Conservation (phyloP, 2,797 vertebrate species). For the Ispidina lecontei region DNA sequence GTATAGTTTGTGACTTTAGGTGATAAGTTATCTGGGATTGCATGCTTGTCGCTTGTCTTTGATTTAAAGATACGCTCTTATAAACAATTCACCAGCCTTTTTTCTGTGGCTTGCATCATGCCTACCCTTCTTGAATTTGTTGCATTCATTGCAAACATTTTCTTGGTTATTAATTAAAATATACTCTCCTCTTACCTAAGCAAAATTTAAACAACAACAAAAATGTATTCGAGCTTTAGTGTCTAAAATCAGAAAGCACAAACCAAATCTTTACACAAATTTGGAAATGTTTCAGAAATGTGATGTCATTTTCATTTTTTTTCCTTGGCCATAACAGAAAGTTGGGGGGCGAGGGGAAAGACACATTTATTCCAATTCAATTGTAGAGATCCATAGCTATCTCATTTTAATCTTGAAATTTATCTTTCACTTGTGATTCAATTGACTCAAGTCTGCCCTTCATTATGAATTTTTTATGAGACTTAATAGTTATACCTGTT, state of each 20-base stretch:
- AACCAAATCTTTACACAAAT: not conserved
- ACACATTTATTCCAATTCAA: not conserved
- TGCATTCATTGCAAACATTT: not conserved
- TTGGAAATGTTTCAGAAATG: not conserved
- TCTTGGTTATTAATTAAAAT: not conserved
- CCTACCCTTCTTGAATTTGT: not conserved
- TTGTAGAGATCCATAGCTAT: not conserved
- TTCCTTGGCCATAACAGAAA: not conserved
- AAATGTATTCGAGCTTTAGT: not conserved
- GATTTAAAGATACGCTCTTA: not conserved
- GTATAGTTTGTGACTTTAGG: not conserved
- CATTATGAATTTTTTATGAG: not conserved
- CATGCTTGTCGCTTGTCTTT: not conserved
- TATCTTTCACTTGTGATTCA: conserved; percentile 8
- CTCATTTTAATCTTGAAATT: conserved; percentile 25
- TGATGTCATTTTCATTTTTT: not conserved
- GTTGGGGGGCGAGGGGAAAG: not conserved
- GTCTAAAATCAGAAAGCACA: not conserved
- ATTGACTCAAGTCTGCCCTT: not conserved
- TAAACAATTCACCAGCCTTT: not conserved
- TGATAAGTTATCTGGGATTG: not conserved
- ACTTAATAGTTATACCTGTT: not conserved
- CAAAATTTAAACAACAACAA: not conserved
- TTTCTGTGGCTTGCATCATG: not conserved
- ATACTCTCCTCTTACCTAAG: not conserved